Evolutionary conservation across 23 tunicate species (phyloP).

Genomic region (Halocynthia aurantium): DNA sequence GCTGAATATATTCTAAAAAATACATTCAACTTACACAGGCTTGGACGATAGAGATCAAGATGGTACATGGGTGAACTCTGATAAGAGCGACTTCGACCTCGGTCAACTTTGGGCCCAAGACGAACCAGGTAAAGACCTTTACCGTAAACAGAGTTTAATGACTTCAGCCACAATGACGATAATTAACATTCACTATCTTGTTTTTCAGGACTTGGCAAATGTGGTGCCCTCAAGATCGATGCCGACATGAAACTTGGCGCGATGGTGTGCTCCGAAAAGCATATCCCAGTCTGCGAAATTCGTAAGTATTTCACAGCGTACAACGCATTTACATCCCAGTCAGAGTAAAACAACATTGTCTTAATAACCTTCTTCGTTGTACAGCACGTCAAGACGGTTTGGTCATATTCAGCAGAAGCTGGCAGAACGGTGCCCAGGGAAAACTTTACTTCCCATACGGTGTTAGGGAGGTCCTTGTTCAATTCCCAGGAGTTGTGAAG

Average conservation of each 20-base stretch:
- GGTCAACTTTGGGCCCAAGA: constrained; percentile 52
- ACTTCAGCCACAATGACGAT: too few species aligned
- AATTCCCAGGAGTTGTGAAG: constrained; percentile 62
- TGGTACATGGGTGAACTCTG: constrained; percentile 62
- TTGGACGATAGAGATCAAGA: constrained; percentile 44
- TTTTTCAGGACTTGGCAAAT: constrained; percentile 50
- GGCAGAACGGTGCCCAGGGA: constrained; percentile 97
- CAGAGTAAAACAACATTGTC: neutral
- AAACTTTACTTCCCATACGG: constrained; percentile 77
- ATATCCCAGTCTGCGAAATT: constrained; percentile 51
- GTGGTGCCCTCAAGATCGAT: constrained; percentile 22
- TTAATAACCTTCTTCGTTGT: neutral
- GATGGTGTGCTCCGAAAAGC: constrained; percentile 13
- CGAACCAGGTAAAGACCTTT: constrained; percentile 47
- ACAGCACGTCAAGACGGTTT: constrained; percentile 64
- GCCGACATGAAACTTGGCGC: constrained; percentile 8
- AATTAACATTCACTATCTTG: neutral
- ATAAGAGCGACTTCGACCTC: constrained; percentile 40
- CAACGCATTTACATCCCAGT: neutral
- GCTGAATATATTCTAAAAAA: too few species aligned
- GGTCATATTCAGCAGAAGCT: constrained; percentile 55
- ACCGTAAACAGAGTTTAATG: neutral
- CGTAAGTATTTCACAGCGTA: constrained; percentile 30
- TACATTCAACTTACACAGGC: constrained; percentile 15
- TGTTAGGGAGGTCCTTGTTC: constrained; percentile 35